phyloP scores from a whole-genome alignment of 2,797 vertebrate species.

The Pelochelys cantorii region DNA sequence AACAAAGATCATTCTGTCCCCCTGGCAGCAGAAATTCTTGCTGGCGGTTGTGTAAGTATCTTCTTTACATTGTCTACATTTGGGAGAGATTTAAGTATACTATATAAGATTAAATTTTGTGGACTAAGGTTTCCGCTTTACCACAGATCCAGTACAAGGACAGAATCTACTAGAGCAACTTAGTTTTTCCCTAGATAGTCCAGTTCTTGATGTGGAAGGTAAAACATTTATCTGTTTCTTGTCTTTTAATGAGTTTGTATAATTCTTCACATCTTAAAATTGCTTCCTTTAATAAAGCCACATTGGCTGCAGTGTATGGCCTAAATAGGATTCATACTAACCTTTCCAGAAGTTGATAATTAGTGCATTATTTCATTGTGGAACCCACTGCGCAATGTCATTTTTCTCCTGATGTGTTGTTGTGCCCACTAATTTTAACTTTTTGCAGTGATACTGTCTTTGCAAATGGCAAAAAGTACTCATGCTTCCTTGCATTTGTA shows the following conservation, averaged over 20 bases:
- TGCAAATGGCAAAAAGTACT: conserved; percentile 68
- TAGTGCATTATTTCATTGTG: conserved; percentile 42
- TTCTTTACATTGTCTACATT: conserved; percentile 35
- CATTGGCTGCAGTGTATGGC: conserved; percentile 35
- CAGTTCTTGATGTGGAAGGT: conserved; percentile 66
- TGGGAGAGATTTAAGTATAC: not conserved
- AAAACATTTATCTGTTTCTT: conserved; percentile 67
- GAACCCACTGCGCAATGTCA: conserved; percentile 61
- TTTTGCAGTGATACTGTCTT: conserved; percentile 58
- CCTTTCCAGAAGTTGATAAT: conserved; percentile 66
- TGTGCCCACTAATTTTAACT: conserved; percentile 63
- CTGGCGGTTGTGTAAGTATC: conserved; percentile 90
- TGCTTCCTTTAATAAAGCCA: conserved; percentile 44
- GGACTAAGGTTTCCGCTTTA: conserved; percentile 73
- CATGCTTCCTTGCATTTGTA: conserved; percentile 49
- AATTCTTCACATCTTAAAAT: conserved; percentile 44
- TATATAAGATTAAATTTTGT: not conserved
- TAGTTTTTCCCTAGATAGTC: conserved; percentile 68
- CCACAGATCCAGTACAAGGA: conserved; percentile 63
- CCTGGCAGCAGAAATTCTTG: conserved; percentile 85
- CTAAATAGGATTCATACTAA: conserved; percentile 58
- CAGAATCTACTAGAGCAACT: conserved; percentile 67
- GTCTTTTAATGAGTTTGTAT: conserved; percentile 23
- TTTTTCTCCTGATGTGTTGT: conserved; percentile 52
- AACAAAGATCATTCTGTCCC: conserved; percentile 85